phyloP scores from a whole-genome alignment of 2,797 vertebrate species.

The Fratercula arctica region DNA sequence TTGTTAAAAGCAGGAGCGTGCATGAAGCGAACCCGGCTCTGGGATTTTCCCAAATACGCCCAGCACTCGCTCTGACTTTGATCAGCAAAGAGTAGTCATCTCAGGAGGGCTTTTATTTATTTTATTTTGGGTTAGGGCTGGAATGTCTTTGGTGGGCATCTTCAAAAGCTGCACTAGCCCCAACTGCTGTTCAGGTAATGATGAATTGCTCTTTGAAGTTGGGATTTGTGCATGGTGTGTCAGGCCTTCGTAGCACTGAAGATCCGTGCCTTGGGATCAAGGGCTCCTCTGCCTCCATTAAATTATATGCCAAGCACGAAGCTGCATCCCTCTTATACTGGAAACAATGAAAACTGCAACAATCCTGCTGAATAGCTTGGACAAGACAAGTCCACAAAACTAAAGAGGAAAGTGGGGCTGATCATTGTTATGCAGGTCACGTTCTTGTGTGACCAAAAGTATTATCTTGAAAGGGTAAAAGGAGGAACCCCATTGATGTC shows the following conservation, averaged over 20 bases:
- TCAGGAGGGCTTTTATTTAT: neutral
- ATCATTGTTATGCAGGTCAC: neutral
- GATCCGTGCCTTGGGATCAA: neutral
- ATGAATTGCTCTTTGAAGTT: conserved; percentile 13
- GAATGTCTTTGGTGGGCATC: neutral
- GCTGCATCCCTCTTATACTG: neutral
- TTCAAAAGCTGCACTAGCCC: neutral
- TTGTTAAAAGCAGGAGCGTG: neutral
- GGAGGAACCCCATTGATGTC: neutral
- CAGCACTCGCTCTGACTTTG: neutral
- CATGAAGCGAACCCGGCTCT: neutral
- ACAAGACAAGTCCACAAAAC: neutral
- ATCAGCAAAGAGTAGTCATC: neutral
- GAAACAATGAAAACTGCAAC: neutral
- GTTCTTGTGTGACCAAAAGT: neutral
- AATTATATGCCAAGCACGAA: neutral
- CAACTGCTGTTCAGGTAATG: neutral
- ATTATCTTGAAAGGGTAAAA: neutral
- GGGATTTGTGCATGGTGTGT: neutral
- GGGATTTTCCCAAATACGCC: neutral
- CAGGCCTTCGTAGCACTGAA: neutral
- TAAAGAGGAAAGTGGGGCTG: neutral
- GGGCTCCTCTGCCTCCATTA: neutral
- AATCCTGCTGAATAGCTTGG: neutral
- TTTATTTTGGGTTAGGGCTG: neutral